Conservation (phyloP, 2,888 invertebrate genomes). For the Eledona agricola region DNA sequence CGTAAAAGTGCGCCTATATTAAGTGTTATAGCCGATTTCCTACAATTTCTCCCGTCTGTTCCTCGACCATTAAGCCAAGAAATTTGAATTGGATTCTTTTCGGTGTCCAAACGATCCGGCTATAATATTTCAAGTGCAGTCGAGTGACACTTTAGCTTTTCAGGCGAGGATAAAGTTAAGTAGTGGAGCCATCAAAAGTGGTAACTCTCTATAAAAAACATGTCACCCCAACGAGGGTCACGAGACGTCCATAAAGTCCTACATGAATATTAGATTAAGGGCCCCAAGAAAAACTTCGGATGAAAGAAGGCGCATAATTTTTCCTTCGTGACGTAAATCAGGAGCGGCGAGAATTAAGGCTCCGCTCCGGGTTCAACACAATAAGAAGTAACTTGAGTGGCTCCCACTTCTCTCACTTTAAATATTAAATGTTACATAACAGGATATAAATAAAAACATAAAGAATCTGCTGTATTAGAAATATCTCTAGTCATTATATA, state of each 20-base stretch:
- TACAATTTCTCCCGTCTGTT: slow-evolving; percentile 18
- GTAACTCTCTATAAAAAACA: slow-evolving; percentile 48
- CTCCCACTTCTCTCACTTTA: no score
- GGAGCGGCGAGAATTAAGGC: no score
- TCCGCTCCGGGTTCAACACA: no score
- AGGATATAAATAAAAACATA: no score
- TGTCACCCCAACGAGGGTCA: slow-evolving; percentile 49
- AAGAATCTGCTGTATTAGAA: no score
- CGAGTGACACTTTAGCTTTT: slow-evolving; percentile 41
- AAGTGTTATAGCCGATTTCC: slow-evolving; percentile 32
- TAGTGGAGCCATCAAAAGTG: slow-evolving; percentile 48
- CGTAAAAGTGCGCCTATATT: slow-evolving; percentile 49
- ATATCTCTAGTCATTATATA: no score
- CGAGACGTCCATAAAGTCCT: slow-evolving; percentile 50
- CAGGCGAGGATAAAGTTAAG: slow-evolving; percentile 46
- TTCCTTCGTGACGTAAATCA: slow-evolving; percentile 13
- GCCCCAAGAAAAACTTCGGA: slow-evolving; percentile 39
- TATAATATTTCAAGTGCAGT: slow-evolving; percentile 44
- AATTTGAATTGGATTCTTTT: slow-evolving; percentile 20
- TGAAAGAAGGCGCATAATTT: slow-evolving; percentile 27
- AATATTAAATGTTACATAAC: no score
- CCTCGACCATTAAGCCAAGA: slow-evolving; percentile 9
- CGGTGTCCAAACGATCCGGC: slow-evolving; percentile 25
- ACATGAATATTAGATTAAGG: slow-evolving; percentile 55
- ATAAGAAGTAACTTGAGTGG: no score